phyloP scores from a whole-genome alignment of 2,888 invertebrate species.

The Protonemura montana region DNA sequence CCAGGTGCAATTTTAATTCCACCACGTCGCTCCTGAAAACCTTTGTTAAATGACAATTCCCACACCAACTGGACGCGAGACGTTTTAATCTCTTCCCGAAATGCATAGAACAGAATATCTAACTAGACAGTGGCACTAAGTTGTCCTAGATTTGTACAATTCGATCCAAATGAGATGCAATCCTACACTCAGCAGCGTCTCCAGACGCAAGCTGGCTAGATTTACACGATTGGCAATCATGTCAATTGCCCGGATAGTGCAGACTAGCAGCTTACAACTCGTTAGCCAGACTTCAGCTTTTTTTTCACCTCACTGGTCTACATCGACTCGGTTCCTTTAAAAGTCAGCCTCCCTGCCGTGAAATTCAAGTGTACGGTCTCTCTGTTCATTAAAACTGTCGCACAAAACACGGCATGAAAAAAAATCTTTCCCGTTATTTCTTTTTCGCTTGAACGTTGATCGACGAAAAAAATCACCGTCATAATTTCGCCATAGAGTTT shows the following conservation, averaged over 20 bases:
- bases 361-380: too few relatives aligned
- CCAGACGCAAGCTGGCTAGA: not conserved
- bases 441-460: not conserved
- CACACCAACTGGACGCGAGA: not conserved
- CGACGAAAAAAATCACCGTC: not conserved
- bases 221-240: not conserved
- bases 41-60: not conserved
- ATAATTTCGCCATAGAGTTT: not conserved
- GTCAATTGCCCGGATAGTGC: not conserved
- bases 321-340: not conserved
- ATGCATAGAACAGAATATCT: not conserved
- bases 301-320: not conserved
- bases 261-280: constrained; percentile 5
- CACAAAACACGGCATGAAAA: not conserved
- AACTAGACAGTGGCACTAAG: not conserved
- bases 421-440: not conserved
- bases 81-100: not conserved
- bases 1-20: not conserved
- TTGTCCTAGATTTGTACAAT: not conserved
- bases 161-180: not conserved
- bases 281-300: not conserved
- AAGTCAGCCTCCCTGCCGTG: not conserved
- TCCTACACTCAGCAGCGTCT: not conserved
- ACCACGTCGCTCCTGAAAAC: not conserved
- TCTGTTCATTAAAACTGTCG: not conserved